Conservation (phyloP, 30 jellyfish, hydroid and myxozoan genomes). For the Aurelia sp. region DNA sequence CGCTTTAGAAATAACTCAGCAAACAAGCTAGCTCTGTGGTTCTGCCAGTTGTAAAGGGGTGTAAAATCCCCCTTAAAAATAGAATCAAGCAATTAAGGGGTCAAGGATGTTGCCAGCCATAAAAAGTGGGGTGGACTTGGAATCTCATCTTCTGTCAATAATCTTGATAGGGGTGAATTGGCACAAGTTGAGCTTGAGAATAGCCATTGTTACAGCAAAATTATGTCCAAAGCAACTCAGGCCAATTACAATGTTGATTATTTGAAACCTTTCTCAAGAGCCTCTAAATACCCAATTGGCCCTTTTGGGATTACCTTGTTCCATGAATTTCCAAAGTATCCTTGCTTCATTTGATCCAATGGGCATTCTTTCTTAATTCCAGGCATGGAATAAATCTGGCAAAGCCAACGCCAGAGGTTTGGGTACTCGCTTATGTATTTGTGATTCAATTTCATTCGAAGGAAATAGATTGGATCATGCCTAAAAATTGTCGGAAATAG, state of each 20-base stretch:
- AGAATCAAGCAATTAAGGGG: too few species aligned
- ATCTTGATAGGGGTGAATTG: too few species aligned
- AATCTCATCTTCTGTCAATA: too few species aligned
- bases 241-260: background rate
- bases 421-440: conserved; percentile 52
- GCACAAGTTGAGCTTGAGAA: background rate
- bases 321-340: conserved; percentile 69
- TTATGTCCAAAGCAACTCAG: background rate
- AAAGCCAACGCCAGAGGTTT: conserved; percentile 64
- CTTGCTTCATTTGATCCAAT: conserved; percentile 69
- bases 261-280: conserved; percentile 13
- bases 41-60: too few species aligned
- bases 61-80: too few species aligned
- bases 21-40: too few species aligned
- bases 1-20: too few species aligned
- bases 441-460: conserved; percentile 51
- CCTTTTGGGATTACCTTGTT: conserved; percentile 68
- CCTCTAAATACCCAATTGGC: conserved; percentile 44
- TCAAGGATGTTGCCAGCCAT: too few species aligned
- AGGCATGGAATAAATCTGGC: conserved; percentile 44
- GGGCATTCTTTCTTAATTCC: conserved; percentile 60
- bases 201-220: background rate
- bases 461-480: conserved; percentile 61
- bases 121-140: too few species aligned
- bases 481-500: conserved; percentile 64